A percentile compares a stretch with the other conserved stretches of the same genome.
Evolutionary conservation across 2,797 vertebrate genomes (phyloP).

Genomic region (Ctenochaetus hawaiiensis): DNA sequence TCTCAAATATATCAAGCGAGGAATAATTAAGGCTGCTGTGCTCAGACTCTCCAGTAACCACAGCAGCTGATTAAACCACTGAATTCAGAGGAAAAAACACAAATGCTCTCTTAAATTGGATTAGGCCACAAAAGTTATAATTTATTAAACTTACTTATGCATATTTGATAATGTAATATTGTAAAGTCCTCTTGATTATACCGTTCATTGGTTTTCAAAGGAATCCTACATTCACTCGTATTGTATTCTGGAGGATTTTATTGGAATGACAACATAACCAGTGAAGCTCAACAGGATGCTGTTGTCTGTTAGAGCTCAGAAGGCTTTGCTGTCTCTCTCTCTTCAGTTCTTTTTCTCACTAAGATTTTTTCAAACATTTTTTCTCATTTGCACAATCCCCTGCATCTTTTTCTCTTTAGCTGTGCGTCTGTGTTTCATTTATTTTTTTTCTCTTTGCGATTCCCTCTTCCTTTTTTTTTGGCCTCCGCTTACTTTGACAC

Average conservation of each 20-base stretch:
- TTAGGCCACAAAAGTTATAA: neutral
- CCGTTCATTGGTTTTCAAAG: constrained; percentile 2
- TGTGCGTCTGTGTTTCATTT: constrained; percentile 32
- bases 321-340: constrained; percentile 16
- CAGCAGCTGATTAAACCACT: too few species aligned
- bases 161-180: constrained; percentile 11
- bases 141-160: constrained; percentile 18
- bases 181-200: constrained; percentile 13
- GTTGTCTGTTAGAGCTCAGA: constrained; percentile 12
- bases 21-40: too few species aligned
- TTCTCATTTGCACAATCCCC: constrained; percentile 25
- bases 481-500: constrained; percentile 46
- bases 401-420: constrained; percentile 9
- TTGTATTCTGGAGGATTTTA: constrained; percentile 13
- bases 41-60: too few species aligned
- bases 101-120: neutral
- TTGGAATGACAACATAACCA: constrained; percentile 8
- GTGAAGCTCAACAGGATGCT: constrained; percentile 34
- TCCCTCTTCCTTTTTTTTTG: constrained; percentile 22
- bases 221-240: neutral
- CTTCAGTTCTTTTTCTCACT: neutral
- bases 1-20: too few species aligned
- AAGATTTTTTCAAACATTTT: constrained; percentile 6
- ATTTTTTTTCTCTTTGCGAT: constrained; percentile 25
- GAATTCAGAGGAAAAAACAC: neutral